Conservation (phyloP, 2,113 vertebrate genomes). For the Gadus chalcogrammus region DNA sequence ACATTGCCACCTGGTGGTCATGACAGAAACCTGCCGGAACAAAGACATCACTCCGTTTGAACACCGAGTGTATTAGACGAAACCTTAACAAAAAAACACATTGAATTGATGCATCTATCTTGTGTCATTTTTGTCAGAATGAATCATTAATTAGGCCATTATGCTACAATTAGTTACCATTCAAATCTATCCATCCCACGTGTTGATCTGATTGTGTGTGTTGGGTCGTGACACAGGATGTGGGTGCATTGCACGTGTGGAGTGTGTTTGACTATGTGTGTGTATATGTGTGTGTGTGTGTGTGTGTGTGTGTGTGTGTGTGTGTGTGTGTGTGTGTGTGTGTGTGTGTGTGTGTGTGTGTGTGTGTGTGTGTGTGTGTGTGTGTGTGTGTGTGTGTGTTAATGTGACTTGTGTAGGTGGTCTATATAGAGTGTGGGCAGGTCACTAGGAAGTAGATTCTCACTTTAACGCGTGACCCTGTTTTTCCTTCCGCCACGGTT, state of each 20-base stretch:
- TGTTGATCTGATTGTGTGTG: background rate
- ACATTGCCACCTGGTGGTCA: constrained; percentile 63
- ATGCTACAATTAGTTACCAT: background rate
- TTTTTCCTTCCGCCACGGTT: constrained; percentile 48
- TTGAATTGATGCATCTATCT: too few relatives aligned
- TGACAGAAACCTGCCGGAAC: constrained; percentile 1
- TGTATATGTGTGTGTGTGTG: constrained; percentile 6
- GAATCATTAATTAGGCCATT: too few relatives aligned
- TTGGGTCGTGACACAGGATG: background rate
- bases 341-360: constrained; percentile 5
- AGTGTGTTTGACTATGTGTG: constrained; percentile 2
- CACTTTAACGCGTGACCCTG: constrained; percentile 27
- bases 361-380: constrained; percentile 1
- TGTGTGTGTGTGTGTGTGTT: too few relatives aligned
- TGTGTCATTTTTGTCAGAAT: too few relatives aligned
- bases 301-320: constrained; percentile 14
- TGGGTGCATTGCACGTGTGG: background rate
- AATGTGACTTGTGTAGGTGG: constrained; percentile 18
- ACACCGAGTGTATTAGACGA: too few relatives aligned
- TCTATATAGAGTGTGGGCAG: constrained; percentile 25
- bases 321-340: constrained; percentile 19
- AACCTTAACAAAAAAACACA: too few relatives aligned
- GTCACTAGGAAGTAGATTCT: constrained; percentile 44
- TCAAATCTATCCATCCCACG: background rate
- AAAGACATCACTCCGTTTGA: background rate